Conservation (phyloP, 2,888 invertebrate genomes). For the Brachyptera putata region DNA sequence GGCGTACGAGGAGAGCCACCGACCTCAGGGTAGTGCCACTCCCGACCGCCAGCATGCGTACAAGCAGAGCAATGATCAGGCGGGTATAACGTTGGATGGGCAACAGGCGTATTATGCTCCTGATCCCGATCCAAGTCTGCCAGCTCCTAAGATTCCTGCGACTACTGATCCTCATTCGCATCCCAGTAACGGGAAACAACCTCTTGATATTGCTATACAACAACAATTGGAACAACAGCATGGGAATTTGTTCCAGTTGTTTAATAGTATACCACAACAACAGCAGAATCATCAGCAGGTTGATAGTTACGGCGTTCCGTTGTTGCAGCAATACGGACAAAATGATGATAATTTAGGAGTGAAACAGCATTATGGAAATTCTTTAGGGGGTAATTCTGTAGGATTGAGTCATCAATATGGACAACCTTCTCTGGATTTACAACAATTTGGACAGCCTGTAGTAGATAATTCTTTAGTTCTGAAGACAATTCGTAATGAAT, state of each 20-base stretch:
- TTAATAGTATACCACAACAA: slow-evolving; percentile 32
- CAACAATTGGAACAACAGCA: slow-evolving; percentile 34
- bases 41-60: not conserved
- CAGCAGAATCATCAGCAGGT: slow-evolving; percentile 41
- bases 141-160: slow-evolving; percentile 44
- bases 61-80: slow-evolving; percentile 36
- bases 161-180: slow-evolving; percentile 44
- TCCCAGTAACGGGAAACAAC: slow-evolving; percentile 46
- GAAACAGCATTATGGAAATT: too few species aligned
- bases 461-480: too few species aligned
- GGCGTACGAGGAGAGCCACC: not conserved
- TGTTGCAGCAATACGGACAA: too few species aligned
- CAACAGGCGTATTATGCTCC: slow-evolving; percentile 45
- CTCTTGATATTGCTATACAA: slow-evolving; percentile 33
- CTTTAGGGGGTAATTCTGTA: too few species aligned
- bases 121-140: slow-evolving; percentile 49
- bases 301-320: slow-evolving; percentile 47
- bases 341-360: too few species aligned
- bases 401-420: too few species aligned
- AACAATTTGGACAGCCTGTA: too few species aligned
- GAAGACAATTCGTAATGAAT: too few species aligned
- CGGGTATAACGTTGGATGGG: slow-evolving; percentile 26
- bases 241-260: slow-evolving; percentile 27
- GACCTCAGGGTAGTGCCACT: not conserved
- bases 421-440: too few species aligned